Percentiles rank a stretch among this genome's conserved stretches.
Evolutionary conservation across 2,797 vertebrate species (phyloP).

Genomic region (Siniperca obscura): DNA sequence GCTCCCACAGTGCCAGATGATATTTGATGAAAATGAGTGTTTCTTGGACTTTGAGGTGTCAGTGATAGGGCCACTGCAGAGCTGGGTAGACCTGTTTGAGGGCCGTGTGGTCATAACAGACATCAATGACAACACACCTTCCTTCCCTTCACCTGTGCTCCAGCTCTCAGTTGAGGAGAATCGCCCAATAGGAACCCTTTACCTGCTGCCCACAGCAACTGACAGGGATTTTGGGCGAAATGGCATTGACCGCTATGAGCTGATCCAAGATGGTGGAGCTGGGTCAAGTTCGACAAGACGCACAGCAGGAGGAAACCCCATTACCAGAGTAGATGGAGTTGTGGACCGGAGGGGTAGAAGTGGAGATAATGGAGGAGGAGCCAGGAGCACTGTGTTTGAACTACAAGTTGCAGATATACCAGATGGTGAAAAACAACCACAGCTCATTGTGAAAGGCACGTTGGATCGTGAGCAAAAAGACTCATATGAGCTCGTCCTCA

Average conservation of each 20-base stretch:
- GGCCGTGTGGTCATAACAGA: conserved; percentile 95
- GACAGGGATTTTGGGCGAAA: conserved; percentile 97
- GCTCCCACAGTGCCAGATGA: conserved; percentile 97
- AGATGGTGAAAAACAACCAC: conserved; percentile 97
- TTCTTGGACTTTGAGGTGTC: conserved; percentile 98
- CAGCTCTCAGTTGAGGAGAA: conserved; percentile 98
- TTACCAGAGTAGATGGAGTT: conserved; percentile 73
- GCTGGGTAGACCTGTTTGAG: conserved; percentile 98
- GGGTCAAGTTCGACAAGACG: conserved; percentile 75
- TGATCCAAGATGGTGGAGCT: conserved; percentile 90
- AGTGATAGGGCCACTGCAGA: conserved; percentile 96
- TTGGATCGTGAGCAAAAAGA: conserved; percentile 94
- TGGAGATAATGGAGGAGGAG: conserved; percentile 77
- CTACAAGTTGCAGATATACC: conserved; percentile 96
- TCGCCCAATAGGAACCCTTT: conserved; percentile 95
- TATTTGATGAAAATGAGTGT: conserved; percentile 98
- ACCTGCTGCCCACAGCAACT: conserved; percentile 96
- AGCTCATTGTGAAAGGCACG: conserved; percentile 96
- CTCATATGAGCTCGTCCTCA: conserved; percentile 94
- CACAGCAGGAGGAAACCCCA: conserved; percentile 76
- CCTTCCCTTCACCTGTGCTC: conserved; percentile 96
- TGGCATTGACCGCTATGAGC: conserved; percentile 95
- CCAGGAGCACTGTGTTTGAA: conserved; percentile 92
- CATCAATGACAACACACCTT: conserved; percentile 98
- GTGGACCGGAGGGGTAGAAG: conserved; percentile 81